Percentiles rank a stretch among this genome's conserved stretches.
phyloP scores from a whole-genome alignment of 1,140 invertebrate species.

The Drosophila nannoptera region DNA sequence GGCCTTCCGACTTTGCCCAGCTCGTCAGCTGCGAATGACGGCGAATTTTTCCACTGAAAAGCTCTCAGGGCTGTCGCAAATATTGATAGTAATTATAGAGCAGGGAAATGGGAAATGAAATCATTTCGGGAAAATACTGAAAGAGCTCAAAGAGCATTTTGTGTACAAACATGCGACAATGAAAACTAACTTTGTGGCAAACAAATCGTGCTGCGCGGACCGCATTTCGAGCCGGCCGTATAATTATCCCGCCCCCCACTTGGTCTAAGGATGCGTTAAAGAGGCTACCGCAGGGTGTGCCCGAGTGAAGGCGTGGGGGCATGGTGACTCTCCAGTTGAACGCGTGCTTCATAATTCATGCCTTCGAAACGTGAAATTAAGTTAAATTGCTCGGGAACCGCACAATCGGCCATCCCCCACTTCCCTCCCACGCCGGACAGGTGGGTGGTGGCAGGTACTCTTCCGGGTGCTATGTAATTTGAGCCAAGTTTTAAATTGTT shows the following conservation, averaged over 20 bases:
- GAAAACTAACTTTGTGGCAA: slow-evolving; percentile 72
- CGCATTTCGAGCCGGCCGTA: slow-evolving; percentile 13
- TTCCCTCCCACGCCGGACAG: not conserved
- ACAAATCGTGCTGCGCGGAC: slow-evolving; percentile 55
- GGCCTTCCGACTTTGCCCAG: not conserved
- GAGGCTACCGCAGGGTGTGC: slow-evolving; percentile 36
- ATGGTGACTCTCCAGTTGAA: not conserved
- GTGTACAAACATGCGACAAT: slow-evolving; percentile 75
- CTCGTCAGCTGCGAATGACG: slow-evolving; percentile 29
- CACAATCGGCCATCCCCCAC: slow-evolving; percentile 34
- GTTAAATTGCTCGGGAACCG: slow-evolving; percentile 67
- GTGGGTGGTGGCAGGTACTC: slow-evolving; percentile 2
- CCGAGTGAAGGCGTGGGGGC: not conserved
- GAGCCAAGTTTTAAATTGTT: slow-evolving; percentile 63
- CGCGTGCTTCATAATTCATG: slow-evolving; percentile 61
- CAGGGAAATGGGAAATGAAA: slow-evolving; percentile 51
- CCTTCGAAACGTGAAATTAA: slow-evolving; percentile 64
- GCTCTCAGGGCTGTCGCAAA: slow-evolving; percentile 45
- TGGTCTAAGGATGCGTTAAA: slow-evolving; percentile 56
- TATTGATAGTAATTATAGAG: slow-evolving; percentile 71
- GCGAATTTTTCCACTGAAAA: slow-evolving; percentile 32
- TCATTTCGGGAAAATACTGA: slow-evolving; percentile 47
- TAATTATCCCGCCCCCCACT: slow-evolving; percentile 45
- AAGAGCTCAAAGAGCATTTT: slow-evolving; percentile 14
- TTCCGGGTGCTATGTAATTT: slow-evolving; percentile 63